phyloP scores from a whole-genome alignment of 2,888 invertebrate genomes.

The Himalopsyche anomala region DNA sequence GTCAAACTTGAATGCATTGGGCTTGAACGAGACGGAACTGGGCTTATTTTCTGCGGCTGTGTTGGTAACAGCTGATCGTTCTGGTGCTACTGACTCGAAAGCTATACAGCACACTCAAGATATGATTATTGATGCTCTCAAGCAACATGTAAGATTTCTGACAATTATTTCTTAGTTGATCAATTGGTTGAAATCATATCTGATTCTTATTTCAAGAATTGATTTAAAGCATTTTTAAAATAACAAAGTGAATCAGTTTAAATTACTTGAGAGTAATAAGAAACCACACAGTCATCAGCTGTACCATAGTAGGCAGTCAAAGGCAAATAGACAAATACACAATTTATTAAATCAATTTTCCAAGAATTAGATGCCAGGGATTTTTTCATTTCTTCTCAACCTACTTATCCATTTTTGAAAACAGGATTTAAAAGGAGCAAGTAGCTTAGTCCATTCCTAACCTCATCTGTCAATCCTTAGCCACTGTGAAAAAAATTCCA shows the following conservation, averaged over 20 bases:
- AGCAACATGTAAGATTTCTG: slow-evolving; percentile 80
- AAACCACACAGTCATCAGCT: background rate
- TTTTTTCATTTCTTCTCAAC: too few species aligned
- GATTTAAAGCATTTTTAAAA: too few species aligned
- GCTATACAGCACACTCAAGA: slow-evolving; percentile 88
- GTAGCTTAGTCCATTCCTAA: background rate
- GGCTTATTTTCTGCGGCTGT: slow-evolving; percentile 92
- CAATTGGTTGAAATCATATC: too few species aligned
- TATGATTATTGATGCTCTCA: slow-evolving; percentile 90
- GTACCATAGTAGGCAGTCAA: background rate
- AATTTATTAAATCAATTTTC: too few species aligned
- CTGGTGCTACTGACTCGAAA: slow-evolving; percentile 88
- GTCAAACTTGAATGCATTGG: slow-evolving; percentile 83
- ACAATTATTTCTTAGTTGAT: background rate
- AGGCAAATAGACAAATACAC: too few species aligned
- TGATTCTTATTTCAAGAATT: too few species aligned
- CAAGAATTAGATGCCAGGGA: too few species aligned
- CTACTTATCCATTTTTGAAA: background rate
- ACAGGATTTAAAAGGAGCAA: background rate
- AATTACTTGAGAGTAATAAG: too few species aligned
- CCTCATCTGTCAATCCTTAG: background rate
- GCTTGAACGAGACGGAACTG: slow-evolving; percentile 92
- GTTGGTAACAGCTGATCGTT: slow-evolving; percentile 87
- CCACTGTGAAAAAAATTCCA: background rate
- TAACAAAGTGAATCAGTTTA: too few species aligned